A percentile compares a stretch with the other conserved stretches of the same genome.
Evolutionary conservation across 2,797 vertebrate species (phyloP).

Genomic region (Gymnodraco acuticeps): DNA sequence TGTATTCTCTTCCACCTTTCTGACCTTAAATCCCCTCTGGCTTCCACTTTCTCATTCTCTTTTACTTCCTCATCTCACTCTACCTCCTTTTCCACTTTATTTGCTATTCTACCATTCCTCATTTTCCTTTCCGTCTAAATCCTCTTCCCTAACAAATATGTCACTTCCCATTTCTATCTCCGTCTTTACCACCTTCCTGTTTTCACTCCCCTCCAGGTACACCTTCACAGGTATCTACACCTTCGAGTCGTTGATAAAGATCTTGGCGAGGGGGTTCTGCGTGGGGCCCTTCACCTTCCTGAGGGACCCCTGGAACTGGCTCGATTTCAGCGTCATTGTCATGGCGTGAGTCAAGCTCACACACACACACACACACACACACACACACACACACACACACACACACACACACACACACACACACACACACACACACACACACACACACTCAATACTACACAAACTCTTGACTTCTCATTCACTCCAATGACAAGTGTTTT

Average conservation of each 20-base stretch:
- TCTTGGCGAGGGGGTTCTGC: constrained; percentile 96
- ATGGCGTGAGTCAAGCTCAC: constrained; percentile 93
- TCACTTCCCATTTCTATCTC: no score
- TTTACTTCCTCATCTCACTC: background rate
- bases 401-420: background rate
- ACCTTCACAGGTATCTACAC: constrained; percentile 97
- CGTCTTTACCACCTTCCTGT: no score
- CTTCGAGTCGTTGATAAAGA: constrained; percentile 98
- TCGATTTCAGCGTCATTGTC: constrained; percentile 97
- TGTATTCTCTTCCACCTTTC: no score
- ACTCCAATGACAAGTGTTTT: no score
- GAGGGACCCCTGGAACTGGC: constrained; percentile 98
- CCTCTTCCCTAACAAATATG: no score
- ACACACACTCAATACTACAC: no score
- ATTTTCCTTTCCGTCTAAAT: no score
- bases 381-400: background rate
- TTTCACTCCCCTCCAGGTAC: constrained; percentile 64
- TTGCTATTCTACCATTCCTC: no score
- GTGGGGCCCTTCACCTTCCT: constrained; percentile 96
- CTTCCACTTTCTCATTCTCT: background rate
- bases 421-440: no score
- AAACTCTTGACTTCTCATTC: no score
- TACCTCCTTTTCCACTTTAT: background rate
- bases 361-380: constrained; percentile 9
- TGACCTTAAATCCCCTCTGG: no score